These are phyloP conservation scores for Coelinius sp. DNA, from an alignment of 2,888 invertebrate genomes.

Conservation along the genomic window DNA sequence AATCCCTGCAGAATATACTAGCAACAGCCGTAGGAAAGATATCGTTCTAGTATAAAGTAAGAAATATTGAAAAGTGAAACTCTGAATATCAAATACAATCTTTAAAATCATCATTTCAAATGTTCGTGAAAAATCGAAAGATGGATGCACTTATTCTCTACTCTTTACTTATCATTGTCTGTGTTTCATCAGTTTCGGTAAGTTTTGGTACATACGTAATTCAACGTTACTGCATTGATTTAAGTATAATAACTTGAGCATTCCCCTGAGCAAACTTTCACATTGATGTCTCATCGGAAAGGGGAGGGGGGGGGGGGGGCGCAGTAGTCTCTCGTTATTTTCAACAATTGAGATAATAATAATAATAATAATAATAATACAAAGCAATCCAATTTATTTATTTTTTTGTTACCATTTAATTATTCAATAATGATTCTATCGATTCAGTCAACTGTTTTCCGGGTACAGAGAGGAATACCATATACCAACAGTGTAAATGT, in stretches of 20 bases:
- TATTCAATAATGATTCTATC: not conserved
- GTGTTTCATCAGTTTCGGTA: constrained; percentile 35
- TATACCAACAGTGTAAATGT: not conserved
- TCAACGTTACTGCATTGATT: not conserved
- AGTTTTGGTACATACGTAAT: constrained; percentile 17
- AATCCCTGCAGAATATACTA: constrained; percentile 46
- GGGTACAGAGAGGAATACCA: not conserved
- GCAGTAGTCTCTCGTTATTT: not conserved
- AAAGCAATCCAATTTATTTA: not conserved
- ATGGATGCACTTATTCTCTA: constrained; percentile 37
- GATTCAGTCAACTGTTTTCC: not conserved
- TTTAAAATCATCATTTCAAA: not conserved
- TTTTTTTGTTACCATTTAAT: not conserved
- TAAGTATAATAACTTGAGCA: constrained; percentile 5
- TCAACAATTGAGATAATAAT: not conserved
- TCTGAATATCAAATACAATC: not conserved
- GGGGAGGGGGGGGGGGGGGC: no score
- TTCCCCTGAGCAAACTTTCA: constrained; percentile 11
- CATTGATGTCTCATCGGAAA: not conserved
- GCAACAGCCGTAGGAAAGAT: not conserved
- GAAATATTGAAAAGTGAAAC: not conserved
- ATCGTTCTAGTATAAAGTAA: not conserved
- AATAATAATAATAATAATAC: not conserved
- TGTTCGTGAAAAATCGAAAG: constrained; percentile 30
- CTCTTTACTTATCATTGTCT: constrained; percentile 20